Evolutionary conservation across 2,797 vertebrate species (phyloP).

Genomic region (Gadopsis bispinosus): DNA sequence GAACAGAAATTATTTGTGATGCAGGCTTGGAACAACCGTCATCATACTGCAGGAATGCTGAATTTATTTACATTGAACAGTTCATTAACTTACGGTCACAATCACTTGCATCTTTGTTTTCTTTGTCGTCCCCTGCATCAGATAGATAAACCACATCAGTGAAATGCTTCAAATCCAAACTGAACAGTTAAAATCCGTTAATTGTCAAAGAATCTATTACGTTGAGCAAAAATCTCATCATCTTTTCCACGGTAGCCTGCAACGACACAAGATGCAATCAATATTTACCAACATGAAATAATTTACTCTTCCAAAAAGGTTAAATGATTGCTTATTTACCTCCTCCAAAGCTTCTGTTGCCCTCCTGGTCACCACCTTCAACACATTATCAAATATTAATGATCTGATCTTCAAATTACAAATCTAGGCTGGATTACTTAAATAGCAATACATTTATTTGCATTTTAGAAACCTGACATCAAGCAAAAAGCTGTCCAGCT

Average conservation of each 20-base stretch:
- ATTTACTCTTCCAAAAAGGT: neutral
- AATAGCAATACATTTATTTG: neutral
- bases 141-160: neutral
- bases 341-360: constrained; percentile 68
- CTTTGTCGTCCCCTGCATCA: constrained; percentile 52
- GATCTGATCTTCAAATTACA: neutral
- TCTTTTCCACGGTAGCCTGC: constrained; percentile 85
- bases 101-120: constrained; percentile 24
- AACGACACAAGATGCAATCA: neutral
- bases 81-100: constrained; percentile 60
- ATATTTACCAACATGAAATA: neutral
- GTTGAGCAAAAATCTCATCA: constrained; percentile 80
- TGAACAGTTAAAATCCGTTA: neutral
- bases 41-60: neutral
- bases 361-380: constrained; percentile 62
- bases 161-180: rapidly evolving
- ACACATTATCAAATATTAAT: constrained; percentile 17
- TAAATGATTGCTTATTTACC: constrained; percentile 35
- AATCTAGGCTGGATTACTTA: neutral
- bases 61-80: neutral
- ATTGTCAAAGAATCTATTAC: constrained; percentile 31
- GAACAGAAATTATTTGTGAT: neutral
- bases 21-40: rapidly evolving
- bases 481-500: neutral
- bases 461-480: neutral